These are phyloP conservation scores for Zeuzera pyrina DNA, from an alignment of 2,888 invertebrate species.

Conservation along the genomic window DNA sequence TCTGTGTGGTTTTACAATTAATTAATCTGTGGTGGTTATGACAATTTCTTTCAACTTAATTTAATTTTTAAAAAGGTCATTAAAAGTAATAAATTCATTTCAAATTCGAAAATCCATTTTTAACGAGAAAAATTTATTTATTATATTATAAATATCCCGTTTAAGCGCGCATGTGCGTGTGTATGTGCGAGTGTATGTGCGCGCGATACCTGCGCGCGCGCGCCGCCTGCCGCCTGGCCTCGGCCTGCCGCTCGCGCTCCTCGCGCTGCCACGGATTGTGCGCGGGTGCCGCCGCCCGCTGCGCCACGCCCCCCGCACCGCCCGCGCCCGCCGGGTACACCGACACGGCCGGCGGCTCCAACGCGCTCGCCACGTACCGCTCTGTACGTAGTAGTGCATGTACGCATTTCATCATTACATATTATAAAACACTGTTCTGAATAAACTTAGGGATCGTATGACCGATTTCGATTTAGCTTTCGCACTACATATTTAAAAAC, in stretches of 20 bases:
- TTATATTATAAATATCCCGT: too few species aligned
- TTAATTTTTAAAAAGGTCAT: too few species aligned
- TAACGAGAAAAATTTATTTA: too few species aligned
- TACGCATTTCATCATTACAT: neutral
- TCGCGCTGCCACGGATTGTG: conserved; percentile 95
- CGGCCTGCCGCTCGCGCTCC: conserved; percentile 84
- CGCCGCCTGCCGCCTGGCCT: conserved; percentile 31
- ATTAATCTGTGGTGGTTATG: too few species aligned
- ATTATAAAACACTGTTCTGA: too few species aligned
- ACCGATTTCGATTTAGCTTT: too few species aligned
- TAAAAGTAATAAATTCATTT: too few species aligned
- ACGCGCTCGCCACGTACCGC: conserved; percentile 79
- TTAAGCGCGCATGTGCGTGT: conserved; percentile 42
- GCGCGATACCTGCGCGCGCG: conserved; percentile 2
- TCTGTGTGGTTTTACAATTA: too few species aligned
- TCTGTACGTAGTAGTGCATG: conserved; percentile 23
- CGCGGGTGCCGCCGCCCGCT: conserved; percentile 26
- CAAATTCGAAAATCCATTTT: too few species aligned
- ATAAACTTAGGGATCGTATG: too few species aligned
- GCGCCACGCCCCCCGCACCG: conserved; percentile 32
- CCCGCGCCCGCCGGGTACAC: conserved; percentile 70
- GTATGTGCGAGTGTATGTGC: neutral
- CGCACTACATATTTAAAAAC: too few species aligned
- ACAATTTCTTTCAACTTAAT: too few species aligned
- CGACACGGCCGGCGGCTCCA: conserved; percentile 82